Base-by-base conservation (phyloP, 2,888 invertebrate species). In the Sphaeridia pumilis region DNA sequence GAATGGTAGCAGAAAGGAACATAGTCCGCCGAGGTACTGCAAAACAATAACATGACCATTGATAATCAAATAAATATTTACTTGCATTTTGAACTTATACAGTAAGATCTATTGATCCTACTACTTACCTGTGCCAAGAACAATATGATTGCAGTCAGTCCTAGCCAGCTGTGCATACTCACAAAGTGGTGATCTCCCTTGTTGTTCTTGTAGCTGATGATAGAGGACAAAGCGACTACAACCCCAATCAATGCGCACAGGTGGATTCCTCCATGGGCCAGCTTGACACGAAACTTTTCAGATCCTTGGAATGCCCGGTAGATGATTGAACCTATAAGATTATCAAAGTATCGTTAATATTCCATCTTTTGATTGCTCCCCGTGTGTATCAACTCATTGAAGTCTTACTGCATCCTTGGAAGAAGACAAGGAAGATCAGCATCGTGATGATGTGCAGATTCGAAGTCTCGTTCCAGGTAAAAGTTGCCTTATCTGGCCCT, bases 401-500 rank as follows among this genome's bases (percentile, higher is more conserved):
- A n/a, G n/a, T n/a, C 57, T 54, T 42, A 63, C 64, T 62, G 44
- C 63, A 59, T 35, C 62, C 64, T 43, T 64, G 64, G 12, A 64
- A 46, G 44, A 63, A 64, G 10, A 64, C 51, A 53, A 63, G 58
- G 50, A 64, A 62, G 21, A 60, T 56, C 2, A 58, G 55, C 64
- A 64, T 64, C 22, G 61, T 41, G 12, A 60, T 52, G 28, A 64
- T 58, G 54, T 64, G 64, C 5, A 64, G 51, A 49, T 63, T 64
- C 34, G 44, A 31, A 2, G 51, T 35, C n/a, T n/a, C 12, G 24
- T 35, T 47, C 35, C 34, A 47, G 4, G 47, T 35, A 25, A 47
- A 47, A 22, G 27, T n/a, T 2, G n/a, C 5, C 38, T 26, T n/a
- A 17, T 7, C 35, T 22, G 3, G 22, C 24, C 4, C 35, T 24